These are phyloP conservation scores for Odobenus rosmarus DNA, from an alignment of 2,113 vertebrate genomes.

Conservation along the genomic window DNA sequence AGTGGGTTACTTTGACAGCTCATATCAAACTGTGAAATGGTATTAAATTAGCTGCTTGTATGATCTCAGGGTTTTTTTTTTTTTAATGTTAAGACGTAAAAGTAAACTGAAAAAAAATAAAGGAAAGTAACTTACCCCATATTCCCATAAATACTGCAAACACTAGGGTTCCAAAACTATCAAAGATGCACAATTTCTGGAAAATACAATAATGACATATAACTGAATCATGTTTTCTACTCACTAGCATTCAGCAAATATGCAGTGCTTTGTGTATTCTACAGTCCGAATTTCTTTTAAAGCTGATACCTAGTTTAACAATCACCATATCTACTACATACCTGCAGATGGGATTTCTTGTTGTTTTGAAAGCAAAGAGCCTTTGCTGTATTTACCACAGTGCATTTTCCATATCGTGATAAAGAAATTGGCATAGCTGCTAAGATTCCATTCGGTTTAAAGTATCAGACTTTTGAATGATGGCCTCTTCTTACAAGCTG, in stretches of 20 bases:
- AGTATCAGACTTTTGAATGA: not conserved
- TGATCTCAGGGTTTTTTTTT: not conserved
- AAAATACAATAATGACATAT: constrained; percentile 68
- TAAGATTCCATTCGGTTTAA: not conserved
- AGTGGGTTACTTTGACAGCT: not conserved
- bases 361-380: constrained; percentile 41
- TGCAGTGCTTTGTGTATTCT: not conserved
- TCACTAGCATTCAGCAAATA: not conserved
- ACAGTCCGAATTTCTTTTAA: not conserved
- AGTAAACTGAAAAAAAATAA: constrained; percentile 26
- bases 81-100: constrained; percentile 12
- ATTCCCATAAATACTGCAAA: constrained; percentile 97
- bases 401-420: not conserved
- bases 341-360: not conserved
- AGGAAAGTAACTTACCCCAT: constrained; percentile 91
- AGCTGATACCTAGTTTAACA: not conserved
- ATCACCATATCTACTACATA: not conserved
- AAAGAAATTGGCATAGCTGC: not conserved
- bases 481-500: not conserved
- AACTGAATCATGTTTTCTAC: not conserved
- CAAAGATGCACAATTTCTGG: constrained; percentile 96
- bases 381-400: not conserved
- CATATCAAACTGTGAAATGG: not conserved
- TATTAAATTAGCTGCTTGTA: not conserved
- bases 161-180: constrained; percentile 95